phyloP scores from a whole-genome alignment of 2,888 invertebrate genomes.

The Perithous albicinctus region DNA sequence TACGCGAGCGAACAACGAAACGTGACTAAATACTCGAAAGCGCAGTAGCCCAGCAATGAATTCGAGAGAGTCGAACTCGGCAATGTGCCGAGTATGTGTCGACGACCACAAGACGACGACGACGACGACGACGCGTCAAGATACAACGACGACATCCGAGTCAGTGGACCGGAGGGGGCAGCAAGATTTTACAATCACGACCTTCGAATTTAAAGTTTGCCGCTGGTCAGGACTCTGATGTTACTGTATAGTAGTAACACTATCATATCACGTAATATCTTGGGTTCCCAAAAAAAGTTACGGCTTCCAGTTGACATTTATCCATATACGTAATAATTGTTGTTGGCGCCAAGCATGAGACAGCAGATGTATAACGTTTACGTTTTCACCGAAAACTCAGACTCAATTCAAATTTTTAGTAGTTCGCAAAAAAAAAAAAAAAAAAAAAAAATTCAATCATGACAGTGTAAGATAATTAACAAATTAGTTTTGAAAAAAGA shows the following conservation, averaged over 20 bases:
- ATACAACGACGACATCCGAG: slow-evolving; percentile 42
- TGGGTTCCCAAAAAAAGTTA: slow-evolving; percentile 26
- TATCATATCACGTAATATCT: slow-evolving; percentile 12
- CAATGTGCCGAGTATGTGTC: slow-evolving; percentile 38
- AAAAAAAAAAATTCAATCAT: too few relatives aligned
- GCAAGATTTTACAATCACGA: slow-evolving; percentile 60
- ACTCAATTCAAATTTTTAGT: too few relatives aligned
- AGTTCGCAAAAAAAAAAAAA: too few relatives aligned
- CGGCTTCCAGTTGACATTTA: background rate
- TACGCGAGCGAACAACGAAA: slow-evolving; percentile 65
- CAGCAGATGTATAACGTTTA: too few relatives aligned
- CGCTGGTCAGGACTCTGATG: slow-evolving; percentile 47
- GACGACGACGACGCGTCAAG: slow-evolving; percentile 26
- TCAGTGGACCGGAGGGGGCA: slow-evolving; percentile 63
- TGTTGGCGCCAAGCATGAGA: background rate
- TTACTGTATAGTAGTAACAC: slow-evolving; percentile 5
- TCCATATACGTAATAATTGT: slow-evolving; percentile 5
- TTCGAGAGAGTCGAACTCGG: slow-evolving; percentile 60
- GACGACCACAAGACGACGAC: slow-evolving; percentile 36
- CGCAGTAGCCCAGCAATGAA: slow-evolving; percentile 61
- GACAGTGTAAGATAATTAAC: too few relatives aligned
- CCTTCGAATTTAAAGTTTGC: slow-evolving; percentile 58
- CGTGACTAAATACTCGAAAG: slow-evolving; percentile 71
- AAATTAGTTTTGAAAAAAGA: too few relatives aligned
- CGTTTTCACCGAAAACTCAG: too few relatives aligned